Evolutionary conservation across 1,140 invertebrate genomes (phyloP).

Genomic region (Pissodes strobi): DNA sequence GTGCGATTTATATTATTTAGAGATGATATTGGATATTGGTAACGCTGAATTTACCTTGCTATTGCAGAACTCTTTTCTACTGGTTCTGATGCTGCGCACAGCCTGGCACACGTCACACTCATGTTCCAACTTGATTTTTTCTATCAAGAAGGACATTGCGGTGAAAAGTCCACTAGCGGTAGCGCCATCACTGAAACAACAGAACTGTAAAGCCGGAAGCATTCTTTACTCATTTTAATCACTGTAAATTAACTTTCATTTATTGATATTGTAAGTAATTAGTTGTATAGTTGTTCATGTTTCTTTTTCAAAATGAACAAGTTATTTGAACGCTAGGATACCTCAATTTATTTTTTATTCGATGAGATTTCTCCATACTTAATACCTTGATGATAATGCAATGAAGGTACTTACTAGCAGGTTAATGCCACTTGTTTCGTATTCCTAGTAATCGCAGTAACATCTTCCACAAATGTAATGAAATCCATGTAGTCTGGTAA

Average conservation of each 20-base stretch:
- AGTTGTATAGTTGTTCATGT: no score
- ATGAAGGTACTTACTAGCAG: slow-evolving; percentile 1
- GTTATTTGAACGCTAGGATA: no score
- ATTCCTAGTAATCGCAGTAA: not conserved
- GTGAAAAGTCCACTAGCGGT: slow-evolving; percentile 52
- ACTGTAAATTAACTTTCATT: no score
- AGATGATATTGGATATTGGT: no score
- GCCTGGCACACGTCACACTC: slow-evolving; percentile 54
- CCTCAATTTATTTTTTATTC: not conserved
- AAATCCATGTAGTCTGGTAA: not conserved
- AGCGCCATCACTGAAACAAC: slow-evolving; percentile 48
- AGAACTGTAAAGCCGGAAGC: not conserved
- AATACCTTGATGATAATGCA: slow-evolving; percentile 22
- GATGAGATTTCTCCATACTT: slow-evolving; percentile 17
- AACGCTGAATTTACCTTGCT: slow-evolving; percentile 23
- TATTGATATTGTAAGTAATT: no score
- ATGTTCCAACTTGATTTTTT: slow-evolving; percentile 55
- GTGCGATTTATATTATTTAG: no score
- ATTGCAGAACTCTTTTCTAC: slow-evolving; percentile 49
- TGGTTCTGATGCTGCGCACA: slow-evolving; percentile 49
- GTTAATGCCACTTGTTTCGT: not conserved
- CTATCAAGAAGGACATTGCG: slow-evolving; percentile 51
- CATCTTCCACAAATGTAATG: not conserved
- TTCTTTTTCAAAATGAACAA: no score
- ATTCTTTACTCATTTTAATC: not conserved